These are phyloP conservation scores for Botia kubotai DNA, from an alignment of 2,797 vertebrate genomes.

Conservation along the genomic window DNA sequence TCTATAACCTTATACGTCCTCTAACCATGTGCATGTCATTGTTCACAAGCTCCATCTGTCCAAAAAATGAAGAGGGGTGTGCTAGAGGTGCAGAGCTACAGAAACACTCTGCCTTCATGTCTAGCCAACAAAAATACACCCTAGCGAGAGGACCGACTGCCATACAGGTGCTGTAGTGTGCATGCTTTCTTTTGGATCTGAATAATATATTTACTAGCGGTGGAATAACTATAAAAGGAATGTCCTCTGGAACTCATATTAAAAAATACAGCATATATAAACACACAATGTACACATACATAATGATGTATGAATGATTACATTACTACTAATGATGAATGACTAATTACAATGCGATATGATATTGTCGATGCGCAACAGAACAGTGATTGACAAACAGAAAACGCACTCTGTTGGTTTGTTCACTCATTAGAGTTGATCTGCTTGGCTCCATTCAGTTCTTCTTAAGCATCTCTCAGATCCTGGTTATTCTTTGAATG, in stretches of 20 bases:
- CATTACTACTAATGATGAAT: no score
- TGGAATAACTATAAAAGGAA: background rate
- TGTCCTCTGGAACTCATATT: background rate
- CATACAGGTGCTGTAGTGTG: background rate
- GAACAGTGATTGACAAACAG: no score
- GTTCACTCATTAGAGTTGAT: no score
- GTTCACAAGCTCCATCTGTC: slow-evolving; percentile 12
- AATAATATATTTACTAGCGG: background rate
- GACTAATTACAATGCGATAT: no score
- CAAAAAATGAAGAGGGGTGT: background rate
- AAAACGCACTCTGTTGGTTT: no score
- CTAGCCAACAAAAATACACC: background rate
- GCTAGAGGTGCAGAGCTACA: background rate
- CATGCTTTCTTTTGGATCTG: background rate
- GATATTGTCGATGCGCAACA: no score
- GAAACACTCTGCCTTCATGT: slow-evolving; percentile 6
- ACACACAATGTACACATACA: no score
- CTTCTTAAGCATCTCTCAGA: background rate
- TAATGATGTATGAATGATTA: no score
- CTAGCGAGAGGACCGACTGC: background rate
- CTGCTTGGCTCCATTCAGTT: background rate
- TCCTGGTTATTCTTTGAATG: background rate
- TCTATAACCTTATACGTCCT: slow-evolving; percentile 49
- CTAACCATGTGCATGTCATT: slow-evolving; percentile 46
- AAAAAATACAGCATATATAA: background rate